Percentiles rank a stretch among this genome's conserved stretches.
Evolutionary conservation across 2,888 invertebrate species (phyloP).

Genomic region (Limulus polyphemus): DNA sequence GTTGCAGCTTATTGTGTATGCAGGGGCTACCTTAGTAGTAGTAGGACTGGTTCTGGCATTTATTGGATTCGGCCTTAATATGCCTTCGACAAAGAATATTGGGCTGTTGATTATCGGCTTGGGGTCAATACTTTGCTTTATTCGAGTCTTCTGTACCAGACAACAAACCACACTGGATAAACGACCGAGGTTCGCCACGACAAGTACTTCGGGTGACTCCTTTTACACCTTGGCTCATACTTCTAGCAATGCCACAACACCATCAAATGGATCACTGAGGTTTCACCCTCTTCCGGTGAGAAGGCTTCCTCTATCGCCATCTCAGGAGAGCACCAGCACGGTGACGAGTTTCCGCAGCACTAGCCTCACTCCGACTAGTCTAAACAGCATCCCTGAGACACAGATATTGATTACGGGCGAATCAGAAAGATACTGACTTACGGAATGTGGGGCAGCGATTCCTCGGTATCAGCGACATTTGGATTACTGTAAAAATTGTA

Average conservation of each 20-base stretch:
- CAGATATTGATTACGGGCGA: conserved; percentile 23
- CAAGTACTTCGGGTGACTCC: conserved; percentile 13
- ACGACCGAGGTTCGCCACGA: conserved; percentile 6
- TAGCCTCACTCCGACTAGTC: conserved; percentile 19
- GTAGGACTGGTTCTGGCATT: conserved; percentile 21
- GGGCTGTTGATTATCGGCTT: conserved; percentile 22
- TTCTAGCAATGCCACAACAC: conserved; percentile 13
- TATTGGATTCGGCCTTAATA: conserved; percentile 18
- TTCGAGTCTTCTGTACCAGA: conserved; percentile 14
- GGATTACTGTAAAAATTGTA: too few species aligned
- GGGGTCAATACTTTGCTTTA: conserved; percentile 20
- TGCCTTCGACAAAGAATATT: conserved; percentile 18
- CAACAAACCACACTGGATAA: conserved; percentile 16
- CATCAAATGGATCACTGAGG: conserved; percentile 11
- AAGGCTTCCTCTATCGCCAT: conserved; percentile 5
- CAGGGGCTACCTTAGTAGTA: conserved; percentile 19
- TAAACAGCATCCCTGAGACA: conserved; percentile 24
- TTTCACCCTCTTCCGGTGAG: conserved; percentile 3
- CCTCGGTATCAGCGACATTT: neutral
- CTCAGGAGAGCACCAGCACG: neutral
- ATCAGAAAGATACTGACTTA: conserved; percentile 20
- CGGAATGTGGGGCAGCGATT: neutral
- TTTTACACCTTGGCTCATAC: conserved; percentile 11
- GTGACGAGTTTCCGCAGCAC: too few species aligned
- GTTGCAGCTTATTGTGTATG: conserved; percentile 20